These are phyloP conservation scores for Melieria omissa DNA, from an alignment of 2,888 invertebrate species.

Conservation along the genomic window DNA sequence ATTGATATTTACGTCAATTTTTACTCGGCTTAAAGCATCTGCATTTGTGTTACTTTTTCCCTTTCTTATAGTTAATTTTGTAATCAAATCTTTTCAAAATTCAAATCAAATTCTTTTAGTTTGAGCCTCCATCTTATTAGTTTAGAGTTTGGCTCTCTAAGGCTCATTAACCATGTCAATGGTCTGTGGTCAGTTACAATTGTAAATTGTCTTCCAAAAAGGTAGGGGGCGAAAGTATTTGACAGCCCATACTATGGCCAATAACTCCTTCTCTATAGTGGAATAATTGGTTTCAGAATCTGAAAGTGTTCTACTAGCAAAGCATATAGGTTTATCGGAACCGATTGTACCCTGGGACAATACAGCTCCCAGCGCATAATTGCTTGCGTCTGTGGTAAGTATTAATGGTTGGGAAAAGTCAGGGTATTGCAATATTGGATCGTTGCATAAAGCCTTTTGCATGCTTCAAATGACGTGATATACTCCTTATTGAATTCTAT, in stretches of 20 bases:
- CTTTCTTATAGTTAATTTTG: conserved; percentile 46
- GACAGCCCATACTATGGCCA: background rate
- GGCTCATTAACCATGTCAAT: background rate
- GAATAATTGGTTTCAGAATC: background rate
- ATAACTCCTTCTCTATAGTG: conserved; percentile 12
- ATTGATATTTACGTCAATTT: conserved; percentile 41
- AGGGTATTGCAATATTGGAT: conserved; percentile 14
- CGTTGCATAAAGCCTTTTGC: conserved; percentile 40
- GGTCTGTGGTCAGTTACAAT: conserved; percentile 5
- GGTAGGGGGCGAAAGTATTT: background rate
- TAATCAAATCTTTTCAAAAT: too few species aligned
- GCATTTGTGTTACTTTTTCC: conserved; percentile 26
- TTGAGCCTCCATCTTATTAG: conserved; percentile 52
- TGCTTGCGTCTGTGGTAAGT: conserved; percentile 55
- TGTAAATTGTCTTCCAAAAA: conserved; percentile 3
- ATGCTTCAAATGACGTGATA: conserved; percentile 36
- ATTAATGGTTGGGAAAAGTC: conserved; percentile 45
- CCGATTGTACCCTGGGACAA: background rate
- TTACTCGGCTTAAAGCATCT: conserved; percentile 37
- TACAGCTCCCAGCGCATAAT: conserved; percentile 22
- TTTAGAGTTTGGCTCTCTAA: too few species aligned
- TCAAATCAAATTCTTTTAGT: conserved; percentile 53
- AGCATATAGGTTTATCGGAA: background rate
- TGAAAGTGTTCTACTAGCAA: conserved; percentile 1
- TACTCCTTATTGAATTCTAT: conserved; percentile 9